Conservation (phyloP, 2,888 invertebrate species). For the Catocala sponsa region DNA sequence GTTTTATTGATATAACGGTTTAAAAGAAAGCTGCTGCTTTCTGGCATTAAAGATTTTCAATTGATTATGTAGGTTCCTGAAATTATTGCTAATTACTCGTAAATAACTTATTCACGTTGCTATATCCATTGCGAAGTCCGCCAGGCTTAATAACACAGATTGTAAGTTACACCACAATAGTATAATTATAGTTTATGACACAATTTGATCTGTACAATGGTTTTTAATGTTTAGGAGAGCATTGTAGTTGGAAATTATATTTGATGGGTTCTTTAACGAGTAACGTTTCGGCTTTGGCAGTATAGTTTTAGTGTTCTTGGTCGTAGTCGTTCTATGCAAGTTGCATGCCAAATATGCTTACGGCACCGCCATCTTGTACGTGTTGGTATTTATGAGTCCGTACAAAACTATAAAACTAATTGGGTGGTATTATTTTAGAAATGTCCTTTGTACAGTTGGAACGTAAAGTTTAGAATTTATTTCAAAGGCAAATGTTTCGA, state of each 20-base stretch:
- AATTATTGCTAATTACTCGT: no score
- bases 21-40: no score
- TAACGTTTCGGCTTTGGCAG: neutral
- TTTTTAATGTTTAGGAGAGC: conserved; percentile 10
- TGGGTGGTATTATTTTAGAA: no score
- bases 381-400: no score
- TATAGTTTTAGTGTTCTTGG: neutral
- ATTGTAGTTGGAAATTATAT: conserved; percentile 10
- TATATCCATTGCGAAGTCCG: neutral
- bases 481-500: no score
- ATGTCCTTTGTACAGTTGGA: no score
- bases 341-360: neutral
- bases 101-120: no score
- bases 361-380: neutral
- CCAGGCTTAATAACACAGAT: conserved; percentile 19
- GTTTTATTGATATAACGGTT: no score
- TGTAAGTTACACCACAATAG: conserved; percentile 4
- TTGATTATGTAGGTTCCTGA: no score
- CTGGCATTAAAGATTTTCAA: no score
- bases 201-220: conserved; percentile 16
- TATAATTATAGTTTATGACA: conserved; percentile 16
- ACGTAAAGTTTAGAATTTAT: no score
- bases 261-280: conserved; percentile 7
- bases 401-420: no score
- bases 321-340: neutral